Evolutionary conservation across 2,113 vertebrate species (phyloP).

Genomic region (Nematolebias whitei): DNA sequence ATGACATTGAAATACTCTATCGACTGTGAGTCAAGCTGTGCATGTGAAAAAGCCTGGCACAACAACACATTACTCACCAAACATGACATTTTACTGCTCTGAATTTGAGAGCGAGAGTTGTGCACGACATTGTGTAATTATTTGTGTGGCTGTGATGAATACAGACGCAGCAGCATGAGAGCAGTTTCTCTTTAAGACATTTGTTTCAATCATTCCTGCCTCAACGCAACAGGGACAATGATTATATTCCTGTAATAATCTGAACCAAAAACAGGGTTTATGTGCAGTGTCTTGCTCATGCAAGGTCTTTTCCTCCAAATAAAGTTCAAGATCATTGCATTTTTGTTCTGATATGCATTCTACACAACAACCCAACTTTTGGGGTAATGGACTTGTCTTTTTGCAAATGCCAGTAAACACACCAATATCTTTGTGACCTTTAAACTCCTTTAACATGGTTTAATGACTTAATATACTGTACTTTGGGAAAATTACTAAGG

Average conservation of each 20-base stretch:
- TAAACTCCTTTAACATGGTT: slow-evolving; percentile 47
- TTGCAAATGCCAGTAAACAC: slow-evolving; percentile 18
- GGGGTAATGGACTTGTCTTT: neutral
- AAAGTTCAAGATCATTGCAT: neutral
- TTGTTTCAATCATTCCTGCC: slow-evolving; percentile 30
- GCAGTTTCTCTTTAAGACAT: slow-evolving; percentile 39
- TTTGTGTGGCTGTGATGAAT: slow-evolving; percentile 62
- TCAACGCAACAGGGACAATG: slow-evolving; percentile 7
- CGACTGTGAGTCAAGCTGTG: slow-evolving; percentile 73
- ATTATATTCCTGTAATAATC: slow-evolving; percentile 24
- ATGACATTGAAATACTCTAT: slow-evolving; percentile 76
- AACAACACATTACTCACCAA: slow-evolving; percentile 67
- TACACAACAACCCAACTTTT: neutral
- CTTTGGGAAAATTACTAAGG: slow-evolving; percentile 39
- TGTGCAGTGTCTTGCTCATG: neutral
- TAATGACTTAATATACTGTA: slow-evolving; percentile 35
- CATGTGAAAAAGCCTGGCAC: slow-evolving; percentile 67
- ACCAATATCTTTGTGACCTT: slow-evolving; percentile 45
- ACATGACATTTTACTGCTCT: slow-evolving; percentile 69
- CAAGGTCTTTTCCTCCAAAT: neutral
- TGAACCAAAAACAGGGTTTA: slow-evolving; percentile 1
- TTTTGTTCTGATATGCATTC: too few species aligned
- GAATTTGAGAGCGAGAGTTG: slow-evolving; percentile 53
- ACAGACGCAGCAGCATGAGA: slow-evolving; percentile 33
- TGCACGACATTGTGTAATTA: slow-evolving; percentile 49